Conservation (phyloP, 2,888 invertebrate genomes). For the Xylocampa areola region DNA sequence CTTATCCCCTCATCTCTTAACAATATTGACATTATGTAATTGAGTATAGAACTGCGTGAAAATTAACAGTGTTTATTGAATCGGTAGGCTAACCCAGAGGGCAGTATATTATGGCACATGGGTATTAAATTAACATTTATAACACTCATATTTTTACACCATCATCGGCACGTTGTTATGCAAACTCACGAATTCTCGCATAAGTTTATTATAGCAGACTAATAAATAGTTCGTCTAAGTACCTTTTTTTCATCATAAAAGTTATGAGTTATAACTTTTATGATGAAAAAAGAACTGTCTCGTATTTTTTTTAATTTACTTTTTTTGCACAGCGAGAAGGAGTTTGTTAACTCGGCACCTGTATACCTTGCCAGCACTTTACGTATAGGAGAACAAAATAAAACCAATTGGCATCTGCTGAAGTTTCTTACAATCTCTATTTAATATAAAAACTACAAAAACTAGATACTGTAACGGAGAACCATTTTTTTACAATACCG, state of each 20-base stretch:
- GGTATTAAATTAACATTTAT: slow-evolving; percentile 76
- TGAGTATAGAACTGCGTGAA: slow-evolving; percentile 58
- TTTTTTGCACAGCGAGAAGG: slow-evolving; percentile 39
- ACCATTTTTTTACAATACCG: slow-evolving; percentile 77
- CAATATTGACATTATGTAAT: slow-evolving; percentile 46
- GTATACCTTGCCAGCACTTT: slow-evolving; percentile 50
- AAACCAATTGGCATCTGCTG: slow-evolving; percentile 53
- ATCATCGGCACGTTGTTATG: slow-evolving; percentile 64
- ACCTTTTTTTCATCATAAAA: too few relatives aligned
- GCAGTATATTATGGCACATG: slow-evolving; percentile 84
- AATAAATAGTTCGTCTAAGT: too few relatives aligned
- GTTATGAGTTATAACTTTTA: slow-evolving; percentile 40
- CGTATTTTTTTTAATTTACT: slow-evolving; percentile 10
- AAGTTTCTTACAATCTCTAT: slow-evolving; percentile 76
- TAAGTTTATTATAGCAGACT: slow-evolving; percentile 37
- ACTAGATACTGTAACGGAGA: slow-evolving; percentile 82
- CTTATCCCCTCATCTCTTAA: slow-evolving; percentile 51
- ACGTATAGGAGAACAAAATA: slow-evolving; percentile 54
- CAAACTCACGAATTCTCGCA: slow-evolving; percentile 61
- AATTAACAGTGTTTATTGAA: slow-evolving; percentile 63
- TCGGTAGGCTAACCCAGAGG: slow-evolving; percentile 78
- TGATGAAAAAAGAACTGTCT: slow-evolving; percentile 21
- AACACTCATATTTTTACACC: slow-evolving; percentile 77
- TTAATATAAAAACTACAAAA: slow-evolving; percentile 82
- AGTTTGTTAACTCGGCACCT: slow-evolving; percentile 61